Base-by-base conservation (phyloP, 2,113 vertebrate genomes). In the Hiodon tergisus region DNA sequence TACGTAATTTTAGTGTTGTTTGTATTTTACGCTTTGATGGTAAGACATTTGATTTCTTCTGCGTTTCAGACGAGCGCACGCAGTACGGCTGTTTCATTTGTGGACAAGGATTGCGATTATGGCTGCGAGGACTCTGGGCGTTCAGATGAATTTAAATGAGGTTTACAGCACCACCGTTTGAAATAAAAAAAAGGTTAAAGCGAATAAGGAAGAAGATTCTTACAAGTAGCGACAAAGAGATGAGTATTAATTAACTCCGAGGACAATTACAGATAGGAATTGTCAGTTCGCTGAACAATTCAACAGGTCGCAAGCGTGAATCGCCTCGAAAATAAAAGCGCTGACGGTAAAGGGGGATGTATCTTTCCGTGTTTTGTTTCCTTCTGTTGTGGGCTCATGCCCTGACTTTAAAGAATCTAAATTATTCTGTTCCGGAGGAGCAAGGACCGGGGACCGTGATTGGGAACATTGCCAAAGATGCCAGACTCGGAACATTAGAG, bases 381-480 rank as follows among this genome's bases (percentile, higher is more conserved):
- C 90, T 98, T 50, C 91, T 96, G 62, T 87, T 94, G 31, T 98
- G 97, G 96, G 94, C 95, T 86, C 93, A 93, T 79, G 95, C 94
- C 94, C 93, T 96, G 87, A 92, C 95, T 10, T 90, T 98, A 80
- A 98, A 95, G 90, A 98, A 99, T 89, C 92, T 98, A 82, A 98
- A 98, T 90, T 98, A 98, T 81, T 97, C 97, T 0, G 95, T 99
- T 86, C 94, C 95, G 0, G 97, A 99, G 89, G 97, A 99, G 79
- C 94, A 97, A 78, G 94, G 93, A 82, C 94, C 96, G 0, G 95
- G 95, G 77, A 97, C 96, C 0, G 93, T 98, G 74, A 98, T 99
- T 76, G 97, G 97, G 77, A 98, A 98, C 91, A 96, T 98, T 74
- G 95, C 95, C 83, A 96, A 95, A 84, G 97, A 99, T 94, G 96